Evolutionary conservation across 2,797 vertebrate genomes (phyloP), one percentile per base, ranked within the genome.

Genomic region (Notolabrus celidotus): DNA sequence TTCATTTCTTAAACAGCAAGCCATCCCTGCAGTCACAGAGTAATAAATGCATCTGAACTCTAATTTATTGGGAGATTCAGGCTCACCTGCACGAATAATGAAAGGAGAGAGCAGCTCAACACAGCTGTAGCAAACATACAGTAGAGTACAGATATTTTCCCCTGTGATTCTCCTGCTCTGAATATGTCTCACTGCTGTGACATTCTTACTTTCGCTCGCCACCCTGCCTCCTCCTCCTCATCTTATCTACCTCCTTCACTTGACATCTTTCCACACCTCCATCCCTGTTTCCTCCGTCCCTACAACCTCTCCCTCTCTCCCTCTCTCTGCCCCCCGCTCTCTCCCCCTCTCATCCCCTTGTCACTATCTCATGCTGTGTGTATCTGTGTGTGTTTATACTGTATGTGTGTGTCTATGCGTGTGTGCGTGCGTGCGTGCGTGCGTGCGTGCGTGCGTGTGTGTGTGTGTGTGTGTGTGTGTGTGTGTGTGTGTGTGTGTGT

Each of bases 231-330:
- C 42, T 11, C 15, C 0, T 0, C 33, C 52, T 67, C 51, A 56
- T 77, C 70, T 65, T 58, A 65, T 75, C 67, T 50, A 4, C 59
- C 56, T 52, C 50, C 50, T 58, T 59, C 45, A 56, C 61, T 80
- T 36, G 6, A 75, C 75, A 74, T 75, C 56, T 58, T 58, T 53
- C 36, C 56, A 58, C 53, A 84, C 53, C 63, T 80, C 54, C 4
- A 34, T 54, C 68, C 50, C 31, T 29, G 23, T 75, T 58, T 77
- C 33, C 53, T 49, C 7, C 36, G 33, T 34, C 23, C 2, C 19
- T 58, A 11, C 19, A 38, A 66, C 52, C 36, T 39, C 12, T 62
- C 52, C 17, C 8, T 14, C 59, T 41, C n/a, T 19, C 5, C 65
- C 60, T 56, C 25, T 52, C 31, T 31, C 27, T 38, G 16, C 4